A percentile compares a stretch with the other conserved stretches of the same genome.
These are phyloP conservation scores for Megastigmus dorsalis DNA, from an alignment of 2,888 invertebrate species.

Conservation along the genomic window DNA sequence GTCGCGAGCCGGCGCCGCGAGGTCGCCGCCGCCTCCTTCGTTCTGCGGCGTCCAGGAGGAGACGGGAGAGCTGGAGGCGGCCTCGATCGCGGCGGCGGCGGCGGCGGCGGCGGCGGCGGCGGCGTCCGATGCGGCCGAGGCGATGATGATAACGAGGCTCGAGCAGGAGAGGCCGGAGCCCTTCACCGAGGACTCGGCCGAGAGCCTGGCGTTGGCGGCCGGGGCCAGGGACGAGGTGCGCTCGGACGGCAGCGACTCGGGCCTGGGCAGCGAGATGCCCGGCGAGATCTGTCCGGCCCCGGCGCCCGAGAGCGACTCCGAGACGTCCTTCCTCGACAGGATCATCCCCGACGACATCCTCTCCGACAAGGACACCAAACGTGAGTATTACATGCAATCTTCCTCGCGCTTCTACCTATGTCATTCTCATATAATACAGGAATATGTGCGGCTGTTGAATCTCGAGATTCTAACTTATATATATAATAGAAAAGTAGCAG, in stretches of 20 bases:
- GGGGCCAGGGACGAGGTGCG: slow-evolving; percentile 74
- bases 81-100: slow-evolving; percentile 57
- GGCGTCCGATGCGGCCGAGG: slow-evolving; percentile 57
- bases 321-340: slow-evolving; percentile 76
- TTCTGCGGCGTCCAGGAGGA: slow-evolving; percentile 57
- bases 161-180: slow-evolving; percentile 67
- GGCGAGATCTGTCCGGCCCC: slow-evolving; percentile 76
- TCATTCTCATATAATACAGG: no score
- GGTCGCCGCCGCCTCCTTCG: slow-evolving; percentile 4
- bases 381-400: no score
- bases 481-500: no score
- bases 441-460: no score
- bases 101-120: slow-evolving; percentile 54
- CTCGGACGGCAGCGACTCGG: slow-evolving; percentile 90
- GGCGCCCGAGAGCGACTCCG: slow-evolving; percentile 75
- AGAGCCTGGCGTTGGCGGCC: slow-evolving; percentile 67
- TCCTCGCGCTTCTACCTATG: no score
- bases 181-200: slow-evolving; percentile 72
- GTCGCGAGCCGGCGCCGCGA: slow-evolving; percentile 11
- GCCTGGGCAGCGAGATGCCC: slow-evolving; percentile 84
- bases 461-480: no score
- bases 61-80: slow-evolving; percentile 67
- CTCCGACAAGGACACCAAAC: slow-evolving; percentile 70
- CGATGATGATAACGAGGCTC: slow-evolving; percentile 65
- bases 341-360: slow-evolving; percentile 73